Base-by-base conservation (phyloP, 2,113 vertebrate genomes). In the Lipophrys pholis region DNA sequence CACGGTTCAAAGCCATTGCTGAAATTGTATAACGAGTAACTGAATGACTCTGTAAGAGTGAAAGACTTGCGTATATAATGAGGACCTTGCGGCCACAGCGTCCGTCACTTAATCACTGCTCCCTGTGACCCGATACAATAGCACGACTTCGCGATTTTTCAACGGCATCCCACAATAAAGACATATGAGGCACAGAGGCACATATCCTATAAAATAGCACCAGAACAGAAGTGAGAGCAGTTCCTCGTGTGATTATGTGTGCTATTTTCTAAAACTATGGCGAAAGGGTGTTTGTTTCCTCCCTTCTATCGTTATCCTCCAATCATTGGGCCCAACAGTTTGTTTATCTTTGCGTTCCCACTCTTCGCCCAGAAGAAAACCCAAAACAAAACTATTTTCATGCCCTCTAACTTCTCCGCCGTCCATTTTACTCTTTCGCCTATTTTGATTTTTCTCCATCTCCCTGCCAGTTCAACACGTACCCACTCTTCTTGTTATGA, bases 401-500 rank as follows among this genome's bases (percentile, higher is more conserved):
- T 80, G 76, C 59, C 73, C 79, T 78, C 62, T 50, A 80, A 80
- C 73, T 87, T 86, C 64, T 52, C 14, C 11, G 66, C 48, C 6
- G 64, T 83, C 84, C 77, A 45, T 80, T 54, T 60, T 50, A 8
- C 71, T 69, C 69, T 53, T 56, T 68, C 60, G 52, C 72, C 49
- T 45, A 30, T 30, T 50, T 80, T 52, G 3, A 49, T 77, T 78
- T 70, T 52, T 64, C 78, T 79, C 64, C 12, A 3, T 73, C 75
- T 75, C 74, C 55, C 48, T 72, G 74, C 78, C 58, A 73, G 87
- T 84, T 85, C 88, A 81, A 86, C 90, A 81, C 62, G 70, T 86
- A 78, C 66, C 82, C 86, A 75, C 79, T 91, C 88, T 86, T 83
- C 86, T 89, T 85, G 88, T 89, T 90, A 91, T 84, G 84, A 90